Conservation (phyloP, 2,797 vertebrate species). For the Prunella strophiata region DNA sequence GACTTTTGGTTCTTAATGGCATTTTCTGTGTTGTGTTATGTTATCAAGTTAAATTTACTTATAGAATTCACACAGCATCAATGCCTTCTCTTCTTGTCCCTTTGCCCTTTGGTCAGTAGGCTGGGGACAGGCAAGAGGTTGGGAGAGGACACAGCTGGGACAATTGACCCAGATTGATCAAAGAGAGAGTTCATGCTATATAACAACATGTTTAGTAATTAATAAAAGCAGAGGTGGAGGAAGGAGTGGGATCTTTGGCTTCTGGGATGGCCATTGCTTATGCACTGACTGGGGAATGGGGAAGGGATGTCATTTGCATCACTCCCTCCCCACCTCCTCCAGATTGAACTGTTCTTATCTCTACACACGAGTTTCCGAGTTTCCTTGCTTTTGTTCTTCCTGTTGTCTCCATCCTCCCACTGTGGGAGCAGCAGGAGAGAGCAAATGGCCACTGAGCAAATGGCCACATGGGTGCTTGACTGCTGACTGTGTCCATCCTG, state of each 20-base stretch:
- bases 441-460: neutral
- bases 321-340: accelerated
- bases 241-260: neutral
- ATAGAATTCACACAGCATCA: neutral
- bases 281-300: neutral
- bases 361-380: neutral
- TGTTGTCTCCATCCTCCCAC: neutral
- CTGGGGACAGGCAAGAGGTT: neutral
- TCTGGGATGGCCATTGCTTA: neutral
- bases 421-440: neutral
- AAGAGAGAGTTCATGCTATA: neutral
- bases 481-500: neutral
- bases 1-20: neutral
- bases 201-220: neutral
- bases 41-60: neutral
- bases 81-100: neutral
- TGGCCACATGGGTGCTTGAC: accelerated
- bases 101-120: neutral
- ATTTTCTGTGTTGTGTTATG: neutral
- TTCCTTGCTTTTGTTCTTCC: neutral
- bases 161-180: neutral
- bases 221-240: neutral
- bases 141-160: neutral
- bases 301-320: neutral
- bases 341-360: neutral